These are phyloP conservation scores for Nannoperca obscura DNA, from an alignment of 2,797 vertebrate genomes.

Conservation along the genomic window DNA sequence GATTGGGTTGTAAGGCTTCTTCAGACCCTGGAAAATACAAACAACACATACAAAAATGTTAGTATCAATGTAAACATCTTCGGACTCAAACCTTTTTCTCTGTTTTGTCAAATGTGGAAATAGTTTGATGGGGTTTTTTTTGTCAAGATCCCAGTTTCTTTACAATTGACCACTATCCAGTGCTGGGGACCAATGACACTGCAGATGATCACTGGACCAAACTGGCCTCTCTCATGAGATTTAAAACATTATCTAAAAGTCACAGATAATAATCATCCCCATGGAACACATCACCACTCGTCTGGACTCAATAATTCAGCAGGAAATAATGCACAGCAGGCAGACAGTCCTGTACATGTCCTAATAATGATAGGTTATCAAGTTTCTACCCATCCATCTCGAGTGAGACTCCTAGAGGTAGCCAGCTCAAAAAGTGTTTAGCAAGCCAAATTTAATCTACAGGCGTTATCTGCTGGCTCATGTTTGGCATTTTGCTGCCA, in stretches of 20 bases:
- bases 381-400: constrained; percentile 8
- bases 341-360: neutral
- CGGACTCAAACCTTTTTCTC: neutral
- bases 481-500: constrained; percentile 14
- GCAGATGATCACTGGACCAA: neutral
- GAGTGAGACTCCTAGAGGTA: neutral
- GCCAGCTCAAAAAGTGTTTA: constrained; percentile 37
- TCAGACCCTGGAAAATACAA: constrained; percentile 89
- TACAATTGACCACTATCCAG: neutral
- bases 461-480: constrained; percentile 35
- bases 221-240: constrained; percentile 3
- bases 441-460: constrained; percentile 23
- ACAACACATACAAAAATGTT: constrained; percentile 19
- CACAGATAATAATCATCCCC: neutral
- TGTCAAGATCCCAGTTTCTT: neutral
- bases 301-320: constrained; percentile 4
- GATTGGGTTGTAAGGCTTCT: constrained; percentile 98
- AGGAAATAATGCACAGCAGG: neutral
- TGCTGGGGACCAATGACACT: neutral
- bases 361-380: constrained; percentile 4
- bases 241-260: neutral
- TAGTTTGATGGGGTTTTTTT: neutral
- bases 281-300: neutral
- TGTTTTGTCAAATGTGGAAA: neutral
- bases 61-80: neutral